A percentile compares a stretch with the other conserved stretches of the same genome.
Conservation (phyloP, 2,888 invertebrate species). For the Margaritifera margaritifera region DNA sequence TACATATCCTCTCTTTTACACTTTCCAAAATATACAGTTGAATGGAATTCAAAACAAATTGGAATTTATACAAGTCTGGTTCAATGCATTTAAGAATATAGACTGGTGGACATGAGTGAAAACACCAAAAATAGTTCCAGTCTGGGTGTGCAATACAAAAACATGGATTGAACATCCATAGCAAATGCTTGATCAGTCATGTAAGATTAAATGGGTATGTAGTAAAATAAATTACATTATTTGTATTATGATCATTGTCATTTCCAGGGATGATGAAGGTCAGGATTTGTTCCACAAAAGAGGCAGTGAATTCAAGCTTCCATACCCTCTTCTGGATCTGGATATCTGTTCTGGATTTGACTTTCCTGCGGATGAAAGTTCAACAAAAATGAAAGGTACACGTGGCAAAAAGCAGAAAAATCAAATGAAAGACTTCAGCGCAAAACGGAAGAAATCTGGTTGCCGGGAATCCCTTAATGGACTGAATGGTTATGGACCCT, state of each 20-base stretch:
- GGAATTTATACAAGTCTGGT: too few relatives aligned
- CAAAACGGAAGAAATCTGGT: conserved; percentile 76
- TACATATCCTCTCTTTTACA: too few relatives aligned
- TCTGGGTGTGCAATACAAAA: too few relatives aligned
- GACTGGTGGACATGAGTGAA: too few relatives aligned
- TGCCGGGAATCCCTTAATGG: conserved; percentile 55
- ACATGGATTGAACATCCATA: too few relatives aligned
- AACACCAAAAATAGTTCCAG: too few relatives aligned
- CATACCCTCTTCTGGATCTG: conserved; percentile 84
- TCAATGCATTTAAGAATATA: too few relatives aligned
- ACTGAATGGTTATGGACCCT: conserved; percentile 60
- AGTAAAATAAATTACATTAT: background rate
- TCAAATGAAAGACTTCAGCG: conserved; percentile 93
- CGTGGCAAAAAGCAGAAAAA: conserved; percentile 90
- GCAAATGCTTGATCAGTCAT: too few relatives aligned
- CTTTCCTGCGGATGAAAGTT: conserved; percentile 65
- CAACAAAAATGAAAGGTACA: conserved; percentile 56
- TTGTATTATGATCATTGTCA: conserved; percentile 12
- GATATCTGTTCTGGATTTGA: conserved; percentile 67
- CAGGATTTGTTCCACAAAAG: conserved; percentile 96
- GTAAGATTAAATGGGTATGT: too few relatives aligned
- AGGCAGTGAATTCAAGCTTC: conserved; percentile 99
- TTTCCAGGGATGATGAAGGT: conserved; percentile 95
- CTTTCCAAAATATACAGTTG: too few relatives aligned
- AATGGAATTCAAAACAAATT: too few relatives aligned